These are phyloP conservation scores for Aurelia aurita DNA, from an alignment of 30 jellyfish, hydroid and myxozoan species.

Conservation along the genomic window DNA sequence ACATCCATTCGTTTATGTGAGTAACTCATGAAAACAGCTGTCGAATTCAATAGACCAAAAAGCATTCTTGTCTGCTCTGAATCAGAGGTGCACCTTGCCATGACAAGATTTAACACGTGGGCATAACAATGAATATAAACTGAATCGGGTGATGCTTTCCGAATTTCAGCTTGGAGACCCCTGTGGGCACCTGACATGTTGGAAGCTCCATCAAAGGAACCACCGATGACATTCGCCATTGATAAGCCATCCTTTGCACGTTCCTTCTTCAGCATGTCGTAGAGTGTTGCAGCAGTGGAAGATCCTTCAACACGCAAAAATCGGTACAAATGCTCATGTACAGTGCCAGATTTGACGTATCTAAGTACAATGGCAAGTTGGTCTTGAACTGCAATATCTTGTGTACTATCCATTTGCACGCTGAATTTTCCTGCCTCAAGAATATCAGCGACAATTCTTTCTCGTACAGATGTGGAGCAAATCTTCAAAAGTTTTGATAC, in stretches of 20 bases:
- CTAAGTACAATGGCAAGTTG: conserved; percentile 33
- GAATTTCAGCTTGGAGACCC: conserved; percentile 19
- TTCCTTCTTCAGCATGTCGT: neutral
- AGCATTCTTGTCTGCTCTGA: too few species aligned
- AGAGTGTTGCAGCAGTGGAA: conserved; percentile 19
- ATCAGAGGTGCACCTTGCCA: neutral
- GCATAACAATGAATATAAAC: conserved; percentile 25
- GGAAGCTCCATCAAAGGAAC: conserved; percentile 34
- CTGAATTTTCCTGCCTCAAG: too few species aligned
- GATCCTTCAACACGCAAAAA: conserved; percentile 5
- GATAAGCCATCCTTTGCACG: conserved; percentile 18
- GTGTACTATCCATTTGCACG: too few species aligned
- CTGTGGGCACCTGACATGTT: conserved; percentile 23
- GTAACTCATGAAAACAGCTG: neutral
- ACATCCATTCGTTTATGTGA: conserved; percentile 31
- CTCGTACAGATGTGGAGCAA: too few species aligned
- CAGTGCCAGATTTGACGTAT: conserved; percentile 36
- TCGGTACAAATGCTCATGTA: conserved; percentile 47
- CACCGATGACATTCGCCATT: conserved; percentile 27
- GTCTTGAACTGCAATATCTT: too few species aligned
- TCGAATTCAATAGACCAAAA: too few species aligned
- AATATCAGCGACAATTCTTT: too few species aligned
- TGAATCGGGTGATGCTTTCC: neutral
- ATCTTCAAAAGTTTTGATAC: too few species aligned
- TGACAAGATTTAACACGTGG: conserved; percentile 5